A percentile compares a stretch with the other conserved stretches of the same genome.
Evolutionary conservation across 2,797 vertebrate species (phyloP).

Genomic region (Artibeus lituratus): DNA sequence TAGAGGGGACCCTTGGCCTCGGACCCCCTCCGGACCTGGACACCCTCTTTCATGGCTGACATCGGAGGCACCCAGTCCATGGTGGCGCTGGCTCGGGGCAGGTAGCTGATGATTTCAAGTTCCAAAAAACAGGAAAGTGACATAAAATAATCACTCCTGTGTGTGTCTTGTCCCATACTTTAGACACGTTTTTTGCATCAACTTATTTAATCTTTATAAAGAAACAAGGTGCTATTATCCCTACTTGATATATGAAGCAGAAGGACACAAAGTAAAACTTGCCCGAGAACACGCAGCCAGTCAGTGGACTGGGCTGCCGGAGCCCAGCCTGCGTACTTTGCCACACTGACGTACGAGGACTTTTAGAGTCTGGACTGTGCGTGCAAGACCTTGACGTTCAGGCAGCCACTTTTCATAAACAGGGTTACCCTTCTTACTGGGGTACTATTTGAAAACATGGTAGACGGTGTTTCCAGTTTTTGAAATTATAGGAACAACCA

Average conservation of each 20-base stretch:
- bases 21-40: neutral
- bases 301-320: neutral
- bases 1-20: neutral
- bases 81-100: fast-evolving
- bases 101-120: neutral
- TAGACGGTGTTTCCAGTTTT: neutral
- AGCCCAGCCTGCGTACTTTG: neutral
- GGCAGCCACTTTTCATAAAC: neutral
- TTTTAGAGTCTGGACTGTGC: neutral
- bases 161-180: neutral
- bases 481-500: neutral
- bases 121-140: neutral
- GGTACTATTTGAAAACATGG: neutral
- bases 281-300: neutral
- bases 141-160: neutral
- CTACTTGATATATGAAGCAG: neutral
- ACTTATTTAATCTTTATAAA: neutral
- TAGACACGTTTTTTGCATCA: neutral
- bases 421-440: neutral
- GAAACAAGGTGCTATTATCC: neutral
- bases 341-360: fast-evolving
- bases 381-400: neutral
- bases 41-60: neutral
- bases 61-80: neutral
- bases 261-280: neutral